A percentile compares a stretch with the other conserved stretches of the same genome.
These are phyloP conservation scores for Axea sp. DNA, from an alignment of 2,888 invertebrate species.

Conservation along the genomic window DNA sequence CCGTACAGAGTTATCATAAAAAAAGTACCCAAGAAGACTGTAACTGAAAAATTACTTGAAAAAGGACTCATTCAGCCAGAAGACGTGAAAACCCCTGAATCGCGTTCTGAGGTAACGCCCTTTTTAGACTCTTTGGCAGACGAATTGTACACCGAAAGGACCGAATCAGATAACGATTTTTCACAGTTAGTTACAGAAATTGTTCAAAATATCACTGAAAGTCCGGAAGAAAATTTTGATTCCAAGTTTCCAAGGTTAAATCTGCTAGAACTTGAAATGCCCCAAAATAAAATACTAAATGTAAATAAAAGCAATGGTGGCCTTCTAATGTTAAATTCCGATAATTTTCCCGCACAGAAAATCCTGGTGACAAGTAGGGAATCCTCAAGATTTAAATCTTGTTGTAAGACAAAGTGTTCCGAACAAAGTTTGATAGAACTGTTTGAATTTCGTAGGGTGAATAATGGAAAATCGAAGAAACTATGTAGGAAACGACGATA, in stretches of 20 bases:
- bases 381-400: not conserved
- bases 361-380: no score
- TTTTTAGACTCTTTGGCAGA: slow-evolving; percentile 27
- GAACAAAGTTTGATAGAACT: not conserved
- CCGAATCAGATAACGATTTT: no score
- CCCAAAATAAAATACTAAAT: no score
- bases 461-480: not conserved
- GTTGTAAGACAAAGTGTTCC: slow-evolving; percentile 15
- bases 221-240: no score
- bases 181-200: slow-evolving; percentile 29
- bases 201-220: no score
- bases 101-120: slow-evolving; percentile 70
- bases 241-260: no score
- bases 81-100: slow-evolving; percentile 69
- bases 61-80: slow-evolving; percentile 73
- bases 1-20: slow-evolving; percentile 75
- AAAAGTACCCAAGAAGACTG: slow-evolving; percentile 74
- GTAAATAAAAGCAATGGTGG: no score
- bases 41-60: slow-evolving; percentile 73
- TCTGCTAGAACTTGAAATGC: no score
- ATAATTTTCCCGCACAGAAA: no score
- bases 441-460: not conserved
- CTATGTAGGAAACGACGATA: slow-evolving; percentile 9
- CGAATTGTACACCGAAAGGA: slow-evolving; percentile 7
- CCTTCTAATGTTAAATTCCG: no score